A percentile compares a stretch with the other conserved stretches of the same genome.
These are phyloP conservation scores for Mythimna loreyi DNA, from an alignment of 2,888 invertebrate genomes.

Conservation along the genomic window DNA sequence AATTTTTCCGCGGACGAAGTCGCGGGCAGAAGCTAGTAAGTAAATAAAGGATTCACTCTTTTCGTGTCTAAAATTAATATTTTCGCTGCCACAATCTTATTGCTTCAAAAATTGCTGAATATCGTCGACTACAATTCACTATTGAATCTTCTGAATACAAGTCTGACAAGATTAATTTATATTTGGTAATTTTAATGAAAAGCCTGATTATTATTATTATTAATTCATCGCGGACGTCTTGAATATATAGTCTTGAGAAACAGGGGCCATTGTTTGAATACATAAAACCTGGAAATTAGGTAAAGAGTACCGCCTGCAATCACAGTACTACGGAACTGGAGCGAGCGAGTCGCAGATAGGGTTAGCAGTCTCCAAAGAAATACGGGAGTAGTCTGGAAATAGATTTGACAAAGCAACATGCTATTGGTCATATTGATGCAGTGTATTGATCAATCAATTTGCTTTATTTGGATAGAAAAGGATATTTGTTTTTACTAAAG, in stretches of 20 bases:
- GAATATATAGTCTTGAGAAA: constrained; percentile 37
- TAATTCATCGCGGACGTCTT: constrained; percentile 20
- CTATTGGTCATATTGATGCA: too few relatives aligned
- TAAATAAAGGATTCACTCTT: neutral
- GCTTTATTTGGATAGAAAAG: too few relatives aligned
- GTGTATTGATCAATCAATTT: too few relatives aligned
- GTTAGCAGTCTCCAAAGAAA: constrained; percentile 34
- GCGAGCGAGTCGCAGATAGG: constrained; percentile 52
- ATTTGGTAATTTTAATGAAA: constrained; percentile 37
- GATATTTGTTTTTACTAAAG: too few relatives aligned
- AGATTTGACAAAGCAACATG: too few relatives aligned
- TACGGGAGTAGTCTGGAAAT: neutral
- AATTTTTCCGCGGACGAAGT: too few relatives aligned
- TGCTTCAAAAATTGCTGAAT: constrained; percentile 39
- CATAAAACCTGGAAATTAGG: constrained; percentile 71
- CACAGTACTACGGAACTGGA: constrained; percentile 63
- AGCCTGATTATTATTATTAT: constrained; percentile 10
- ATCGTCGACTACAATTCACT: constrained; percentile 16
- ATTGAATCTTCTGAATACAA: constrained; percentile 37
- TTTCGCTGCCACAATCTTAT: neutral
- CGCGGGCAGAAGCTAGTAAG: too few relatives aligned
- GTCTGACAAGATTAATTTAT: constrained; percentile 49
- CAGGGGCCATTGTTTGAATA: constrained; percentile 66
- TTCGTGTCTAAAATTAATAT: constrained; percentile 19
- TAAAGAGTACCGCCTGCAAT: constrained; percentile 69